phyloP scores from a whole-genome alignment of 2,113 vertebrate genomes.

The Tragulus kanchil region DNA sequence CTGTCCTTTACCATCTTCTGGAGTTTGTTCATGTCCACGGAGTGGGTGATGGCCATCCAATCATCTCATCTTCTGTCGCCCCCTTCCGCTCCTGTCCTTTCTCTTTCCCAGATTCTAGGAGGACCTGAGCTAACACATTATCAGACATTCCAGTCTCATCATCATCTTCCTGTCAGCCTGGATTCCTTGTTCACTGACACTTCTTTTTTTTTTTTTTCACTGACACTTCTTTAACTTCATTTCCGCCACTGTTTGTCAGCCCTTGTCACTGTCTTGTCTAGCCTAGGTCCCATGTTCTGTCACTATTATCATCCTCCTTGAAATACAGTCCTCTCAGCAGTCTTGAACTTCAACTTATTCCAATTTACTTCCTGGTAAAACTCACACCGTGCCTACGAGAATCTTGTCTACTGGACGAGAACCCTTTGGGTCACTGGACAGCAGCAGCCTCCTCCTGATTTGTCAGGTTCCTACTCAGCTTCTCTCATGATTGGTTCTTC shows the following conservation, averaged over 20 bases:
- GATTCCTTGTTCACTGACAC: background rate
- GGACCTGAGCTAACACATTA: background rate
- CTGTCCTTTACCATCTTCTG: background rate
- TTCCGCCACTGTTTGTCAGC: background rate
- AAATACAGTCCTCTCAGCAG: background rate
- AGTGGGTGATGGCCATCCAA: background rate
- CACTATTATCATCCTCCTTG: background rate
- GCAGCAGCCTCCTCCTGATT: background rate
- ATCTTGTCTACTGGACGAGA: too few species aligned
- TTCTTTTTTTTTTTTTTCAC: too few species aligned
- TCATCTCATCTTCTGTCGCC: background rate
- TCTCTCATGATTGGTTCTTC: background rate
- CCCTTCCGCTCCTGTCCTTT: background rate
- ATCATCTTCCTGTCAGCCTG: background rate
- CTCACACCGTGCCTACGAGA: too few species aligned
- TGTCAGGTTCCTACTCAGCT: background rate
- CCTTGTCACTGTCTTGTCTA: background rate
- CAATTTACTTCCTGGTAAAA: background rate
- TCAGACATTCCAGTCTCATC: slow-evolving; percentile 42
- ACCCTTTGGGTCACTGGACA: too few species aligned
- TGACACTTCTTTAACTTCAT: background rate
- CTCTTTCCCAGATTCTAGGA: slow-evolving; percentile 11
- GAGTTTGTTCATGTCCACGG: background rate
- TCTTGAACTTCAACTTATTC: slow-evolving; percentile 24
- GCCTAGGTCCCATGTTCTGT: background rate